phyloP scores from a whole-genome alignment of 2,888 invertebrate genomes.

The Nomada fabriciana region DNA sequence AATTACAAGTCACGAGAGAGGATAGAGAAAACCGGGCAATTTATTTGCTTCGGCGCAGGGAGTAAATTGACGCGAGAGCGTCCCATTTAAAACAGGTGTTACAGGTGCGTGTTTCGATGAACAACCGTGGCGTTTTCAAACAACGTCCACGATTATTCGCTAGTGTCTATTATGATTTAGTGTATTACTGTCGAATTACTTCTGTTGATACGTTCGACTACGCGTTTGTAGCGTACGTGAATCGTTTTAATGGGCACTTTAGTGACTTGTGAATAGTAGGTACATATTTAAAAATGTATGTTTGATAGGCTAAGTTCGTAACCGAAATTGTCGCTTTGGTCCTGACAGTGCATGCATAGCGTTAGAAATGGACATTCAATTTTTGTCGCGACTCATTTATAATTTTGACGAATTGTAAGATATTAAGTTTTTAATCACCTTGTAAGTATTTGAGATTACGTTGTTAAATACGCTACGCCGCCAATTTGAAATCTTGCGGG shows the following conservation, averaged over 20 bases:
- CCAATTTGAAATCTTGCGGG: neutral
- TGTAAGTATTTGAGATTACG: too few relatives aligned
- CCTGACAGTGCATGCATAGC: neutral
- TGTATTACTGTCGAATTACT: neutral
- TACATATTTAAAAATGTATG: neutral
- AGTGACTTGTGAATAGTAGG: neutral
- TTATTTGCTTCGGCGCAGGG: conserved; percentile 28
- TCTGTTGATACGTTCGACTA: neutral
- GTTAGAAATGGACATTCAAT: neutral
- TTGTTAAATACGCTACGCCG: neutral
- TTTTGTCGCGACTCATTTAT: neutral
- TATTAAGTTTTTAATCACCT: neutral
- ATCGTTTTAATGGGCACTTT: neutral
- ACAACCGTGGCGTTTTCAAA: conserved; percentile 31
- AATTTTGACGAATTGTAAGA: too few relatives aligned
- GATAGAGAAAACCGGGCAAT: conserved; percentile 24
- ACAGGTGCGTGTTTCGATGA: conserved; percentile 21
- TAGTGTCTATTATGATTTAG: neutral
- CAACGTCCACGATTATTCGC: conserved; percentile 7
- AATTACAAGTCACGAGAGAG: conserved; percentile 19
- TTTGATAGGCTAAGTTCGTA: neutral
- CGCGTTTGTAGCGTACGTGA: too few relatives aligned
- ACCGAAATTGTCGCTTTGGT: neutral
- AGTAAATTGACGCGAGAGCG: conserved; percentile 42
- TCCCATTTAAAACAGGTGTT: conserved; percentile 51